Base-by-base conservation (phyloP, 2,797 vertebrate species). In the Dallia pectoralis region DNA sequence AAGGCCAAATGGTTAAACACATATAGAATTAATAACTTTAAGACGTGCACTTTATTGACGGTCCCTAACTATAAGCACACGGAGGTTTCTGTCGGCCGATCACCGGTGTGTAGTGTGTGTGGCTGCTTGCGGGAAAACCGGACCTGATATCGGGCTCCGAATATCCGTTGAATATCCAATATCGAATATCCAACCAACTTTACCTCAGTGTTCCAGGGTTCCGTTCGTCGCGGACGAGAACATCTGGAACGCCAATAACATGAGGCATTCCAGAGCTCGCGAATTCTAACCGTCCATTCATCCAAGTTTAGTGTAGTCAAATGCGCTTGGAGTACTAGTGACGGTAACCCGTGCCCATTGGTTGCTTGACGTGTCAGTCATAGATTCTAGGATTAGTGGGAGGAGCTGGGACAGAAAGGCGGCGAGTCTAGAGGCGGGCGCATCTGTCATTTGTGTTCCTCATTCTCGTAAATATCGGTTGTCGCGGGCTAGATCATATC, bases 391-490 rank as follows among this genome's bases (percentile, higher is more conserved):
- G 71, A 69, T 67, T 56, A 36, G 71, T 72, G 70, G 87, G 89
- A 59, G 82, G 87, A 76, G 84, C 75, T 4, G 44, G 19, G 56
- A 1, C 18, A 69, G 9, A 14, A 76, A 44, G 33, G 77, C 71
- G 66, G 70, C 33, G 78, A 59, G 80, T 71, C 71, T 18, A 44
- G 84, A 85, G 90, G 92, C 84, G 88, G 88, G 91, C 22, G 80
- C 83, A 73, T 71, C 83, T 91, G 87, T 90, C 89, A 89, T 64
- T 78, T 74, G 84, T 88, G 84, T 89, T 86, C 73, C 65, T 75
- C 70, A 22, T 86, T 79, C 80, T 85, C 80, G 75, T 82, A 82
- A 83, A 89, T 89, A 81, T 90, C 82, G 74, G 3, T 77, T 77
- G 81, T 82, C 79, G 80, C 81, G 72, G 71, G 67, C 9, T n/a